Conservation (phyloP, 2,113 vertebrate genomes). For the Rostratula benghalensis region DNA sequence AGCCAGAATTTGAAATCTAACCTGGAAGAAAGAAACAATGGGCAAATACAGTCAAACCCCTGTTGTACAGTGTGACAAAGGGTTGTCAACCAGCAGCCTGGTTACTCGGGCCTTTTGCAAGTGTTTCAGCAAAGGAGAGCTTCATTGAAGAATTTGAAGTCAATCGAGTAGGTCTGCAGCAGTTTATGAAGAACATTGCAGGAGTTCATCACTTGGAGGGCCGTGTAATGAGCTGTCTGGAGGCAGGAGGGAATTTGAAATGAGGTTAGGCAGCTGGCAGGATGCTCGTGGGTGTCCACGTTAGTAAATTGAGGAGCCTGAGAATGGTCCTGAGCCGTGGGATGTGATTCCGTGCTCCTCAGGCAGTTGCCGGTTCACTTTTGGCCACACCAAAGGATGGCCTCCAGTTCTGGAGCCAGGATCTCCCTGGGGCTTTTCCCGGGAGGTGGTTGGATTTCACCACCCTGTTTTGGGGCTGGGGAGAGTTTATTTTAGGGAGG, state of each 20-base stretch:
- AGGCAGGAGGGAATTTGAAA: not conserved
- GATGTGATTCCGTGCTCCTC: not conserved
- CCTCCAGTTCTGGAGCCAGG: not conserved
- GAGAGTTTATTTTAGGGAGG: not conserved
- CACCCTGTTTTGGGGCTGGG: not conserved
- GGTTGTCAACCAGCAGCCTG: not conserved
- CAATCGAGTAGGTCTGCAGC: not conserved
- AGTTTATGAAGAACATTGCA: not conserved
- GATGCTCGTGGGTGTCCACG: fast-evolving
- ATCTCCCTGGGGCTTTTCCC: not conserved
- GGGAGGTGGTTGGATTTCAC: not conserved
- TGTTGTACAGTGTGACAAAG: not conserved
- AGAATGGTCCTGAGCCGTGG: not conserved
- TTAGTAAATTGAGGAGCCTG: not conserved
- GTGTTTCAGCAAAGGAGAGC: not conserved
- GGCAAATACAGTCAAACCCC: not conserved
- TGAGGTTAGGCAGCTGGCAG: not conserved
- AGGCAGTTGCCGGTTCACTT: not conserved
- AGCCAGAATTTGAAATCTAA: not conserved
- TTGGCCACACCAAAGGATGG: too few species aligned
- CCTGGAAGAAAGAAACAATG: not conserved
- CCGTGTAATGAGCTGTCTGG: not conserved
- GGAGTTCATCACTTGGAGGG: not conserved
- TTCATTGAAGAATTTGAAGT: not conserved
- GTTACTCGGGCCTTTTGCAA: not conserved